phyloP scores from a whole-genome alignment of 2,797 vertebrate genomes.

The Neostethus bicornis region DNA sequence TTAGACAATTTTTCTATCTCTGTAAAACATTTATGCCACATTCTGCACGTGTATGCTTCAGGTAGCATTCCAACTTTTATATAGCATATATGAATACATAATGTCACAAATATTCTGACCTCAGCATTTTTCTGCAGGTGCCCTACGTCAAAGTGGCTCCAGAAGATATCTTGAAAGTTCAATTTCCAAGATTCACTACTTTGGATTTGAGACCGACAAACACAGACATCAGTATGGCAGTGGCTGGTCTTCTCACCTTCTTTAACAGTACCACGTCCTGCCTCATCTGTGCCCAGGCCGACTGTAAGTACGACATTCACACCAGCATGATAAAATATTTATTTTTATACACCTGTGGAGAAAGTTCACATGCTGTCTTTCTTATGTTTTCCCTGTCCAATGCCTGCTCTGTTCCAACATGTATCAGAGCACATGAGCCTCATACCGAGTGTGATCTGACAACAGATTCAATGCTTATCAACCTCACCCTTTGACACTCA shows the following conservation, averaged over 20 bases:
- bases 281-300: constrained; percentile 97
- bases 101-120: constrained; percentile 23
- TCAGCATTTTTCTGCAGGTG: constrained; percentile 80
- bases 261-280: constrained; percentile 96
- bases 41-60: constrained; percentile 13
- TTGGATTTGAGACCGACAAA: constrained; percentile 97
- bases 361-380: constrained; percentile 14
- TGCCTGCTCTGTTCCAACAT: constrained; percentile 47
- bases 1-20: too few species aligned
- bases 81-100: constrained; percentile 2
- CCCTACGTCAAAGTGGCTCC: constrained; percentile 98
- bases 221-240: constrained; percentile 94
- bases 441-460: constrained; percentile 43
- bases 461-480: constrained; percentile 58
- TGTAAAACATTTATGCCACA: constrained; percentile 17
- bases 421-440: constrained; percentile 32
- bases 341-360: constrained; percentile 11
- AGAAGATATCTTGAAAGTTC: constrained; percentile 94
- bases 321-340: constrained; percentile 25
- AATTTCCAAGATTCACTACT: constrained; percentile 96
- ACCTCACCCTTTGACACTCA: constrained; percentile 45
- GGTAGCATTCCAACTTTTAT: constrained; percentile 3
- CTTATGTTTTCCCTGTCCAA: constrained; percentile 36
- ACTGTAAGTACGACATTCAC: constrained; percentile 87
- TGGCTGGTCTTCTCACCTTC: constrained; percentile 94